These are phyloP conservation scores for Mastigias papua DNA, from an alignment of 30 jellyfish, hydroid and myxozoan species.

Conservation along the genomic window DNA sequence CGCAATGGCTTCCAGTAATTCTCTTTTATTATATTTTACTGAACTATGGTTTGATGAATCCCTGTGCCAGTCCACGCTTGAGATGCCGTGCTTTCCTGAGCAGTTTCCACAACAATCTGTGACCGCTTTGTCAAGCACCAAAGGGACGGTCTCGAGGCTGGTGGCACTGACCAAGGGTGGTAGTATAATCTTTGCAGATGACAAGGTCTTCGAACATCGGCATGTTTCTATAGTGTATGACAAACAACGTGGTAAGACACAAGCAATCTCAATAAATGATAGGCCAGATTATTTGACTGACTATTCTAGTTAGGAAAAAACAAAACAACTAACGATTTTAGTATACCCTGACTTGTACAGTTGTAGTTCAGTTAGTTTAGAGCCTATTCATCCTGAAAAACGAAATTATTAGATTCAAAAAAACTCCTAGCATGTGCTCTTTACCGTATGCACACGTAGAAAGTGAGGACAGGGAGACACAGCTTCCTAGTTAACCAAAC, in stretches of 20 bases:
- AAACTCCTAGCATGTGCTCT: no score
- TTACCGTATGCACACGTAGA: background rate
- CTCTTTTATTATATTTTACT: conserved; percentile 12
- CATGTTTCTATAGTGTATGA: conserved; percentile 14
- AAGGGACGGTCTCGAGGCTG: conserved; percentile 4
- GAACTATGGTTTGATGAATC: conserved; percentile 16
- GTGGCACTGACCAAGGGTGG: conserved; percentile 21
- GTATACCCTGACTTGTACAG: no score
- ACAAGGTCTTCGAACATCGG: conserved; percentile 18
- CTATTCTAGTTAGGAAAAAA: no score
- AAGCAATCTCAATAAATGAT: background rate
- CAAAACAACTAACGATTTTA: no score
- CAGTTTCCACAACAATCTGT: conserved; percentile 65
- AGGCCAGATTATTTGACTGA: no score
- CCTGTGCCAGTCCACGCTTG: conserved; percentile 29
- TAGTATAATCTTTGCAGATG: conserved; percentile 14
- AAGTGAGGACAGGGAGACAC: background rate
- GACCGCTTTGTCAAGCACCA: conserved; percentile 9
- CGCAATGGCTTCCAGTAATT: conserved; percentile 14
- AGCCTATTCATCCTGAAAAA: no score
- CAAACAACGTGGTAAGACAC: background rate
- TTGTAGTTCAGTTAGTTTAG: no score
- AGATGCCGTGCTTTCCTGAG: conserved; percentile 49
- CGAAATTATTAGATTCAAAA: no score
- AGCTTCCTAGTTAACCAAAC: background rate